These are phyloP conservation scores for Microctenopoma steveboyesi DNA, from an alignment of 2,797 vertebrate genomes.

Conservation along the genomic window DNA sequence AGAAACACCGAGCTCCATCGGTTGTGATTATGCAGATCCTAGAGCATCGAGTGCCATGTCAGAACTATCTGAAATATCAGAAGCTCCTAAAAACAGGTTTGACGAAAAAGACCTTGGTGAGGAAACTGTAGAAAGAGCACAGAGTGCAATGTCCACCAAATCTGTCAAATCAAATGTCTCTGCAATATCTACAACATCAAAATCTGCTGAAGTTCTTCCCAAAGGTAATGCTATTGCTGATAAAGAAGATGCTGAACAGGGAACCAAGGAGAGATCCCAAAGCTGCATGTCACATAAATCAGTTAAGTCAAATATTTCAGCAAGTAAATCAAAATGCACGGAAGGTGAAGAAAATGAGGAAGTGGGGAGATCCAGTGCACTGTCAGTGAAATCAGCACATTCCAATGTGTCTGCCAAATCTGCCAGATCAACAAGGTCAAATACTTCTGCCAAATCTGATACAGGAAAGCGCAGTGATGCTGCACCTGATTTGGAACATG, in stretches of 20 bases:
- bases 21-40: slow-evolving; percentile 12
- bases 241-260: slow-evolving; percentile 15
- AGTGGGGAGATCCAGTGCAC: slow-evolving; percentile 39
- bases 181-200: slow-evolving; percentile 39
- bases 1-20: neutral
- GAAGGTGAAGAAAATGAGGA: slow-evolving; percentile 23
- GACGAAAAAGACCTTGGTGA: slow-evolving; percentile 2
- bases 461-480: slow-evolving; percentile 8
- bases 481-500: neutral
- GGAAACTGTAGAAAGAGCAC: slow-evolving; percentile 27
- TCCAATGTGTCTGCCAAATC: slow-evolving; percentile 44
- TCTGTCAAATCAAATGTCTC: slow-evolving; percentile 68
- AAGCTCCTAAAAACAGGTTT: slow-evolving; percentile 28
- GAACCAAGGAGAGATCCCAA: slow-evolving; percentile 20
- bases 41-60: slow-evolving; percentile 54
- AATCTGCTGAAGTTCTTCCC: slow-evolving; percentile 21
- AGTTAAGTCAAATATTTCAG: slow-evolving; percentile 34
- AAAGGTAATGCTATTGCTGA: slow-evolving; percentile 4
- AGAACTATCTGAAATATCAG: slow-evolving; percentile 53
- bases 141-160: slow-evolving; percentile 48
- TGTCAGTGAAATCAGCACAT: slow-evolving; percentile 57
- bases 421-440: slow-evolving; percentile 48
- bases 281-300: slow-evolving; percentile 52
- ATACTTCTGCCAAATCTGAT: slow-evolving; percentile 56
- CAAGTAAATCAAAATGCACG: slow-evolving; percentile 15